phyloP scores from a whole-genome alignment of 2,797 vertebrate genomes.

The Morus bassanus region DNA sequence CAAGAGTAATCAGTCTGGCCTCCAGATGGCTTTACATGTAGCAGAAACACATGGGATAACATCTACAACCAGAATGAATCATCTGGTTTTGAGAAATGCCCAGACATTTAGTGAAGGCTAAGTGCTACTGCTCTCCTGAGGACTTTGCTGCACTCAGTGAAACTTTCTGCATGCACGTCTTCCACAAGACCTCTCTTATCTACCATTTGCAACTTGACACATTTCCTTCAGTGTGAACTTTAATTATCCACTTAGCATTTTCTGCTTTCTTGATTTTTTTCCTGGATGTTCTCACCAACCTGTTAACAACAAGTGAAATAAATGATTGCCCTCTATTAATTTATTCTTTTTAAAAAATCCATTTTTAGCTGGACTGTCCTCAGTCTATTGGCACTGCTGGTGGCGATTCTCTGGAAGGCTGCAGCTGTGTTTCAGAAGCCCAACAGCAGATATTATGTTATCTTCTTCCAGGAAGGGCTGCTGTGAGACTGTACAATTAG shows the following conservation, averaged over 20 bases:
- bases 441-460: neutral
- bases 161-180: neutral
- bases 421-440: neutral
- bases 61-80: neutral
- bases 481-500: neutral
- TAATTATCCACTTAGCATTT: slow-evolving; percentile 39
- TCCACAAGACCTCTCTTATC: neutral
- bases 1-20: neutral
- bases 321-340: neutral
- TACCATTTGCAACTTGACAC: neutral
- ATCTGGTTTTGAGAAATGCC: neutral
- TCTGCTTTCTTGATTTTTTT: slow-evolving; percentile 1
- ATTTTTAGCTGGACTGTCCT: slow-evolving; percentile 13
- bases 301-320: slow-evolving; percentile 36
- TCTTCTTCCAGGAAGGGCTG: neutral
- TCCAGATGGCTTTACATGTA: neutral
- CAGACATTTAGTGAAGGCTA: neutral
- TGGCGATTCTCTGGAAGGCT: neutral
- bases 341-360: neutral
- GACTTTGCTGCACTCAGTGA: neutral
- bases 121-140: neutral
- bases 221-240: neutral
- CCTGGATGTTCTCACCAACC: neutral
- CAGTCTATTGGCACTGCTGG: neutral
- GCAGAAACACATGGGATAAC: neutral